A percentile compares a stretch with the other conserved stretches of the same genome.
Evolutionary conservation across 2,888 invertebrate genomes (phyloP).

Genomic region (Ethmia dodecea): DNA sequence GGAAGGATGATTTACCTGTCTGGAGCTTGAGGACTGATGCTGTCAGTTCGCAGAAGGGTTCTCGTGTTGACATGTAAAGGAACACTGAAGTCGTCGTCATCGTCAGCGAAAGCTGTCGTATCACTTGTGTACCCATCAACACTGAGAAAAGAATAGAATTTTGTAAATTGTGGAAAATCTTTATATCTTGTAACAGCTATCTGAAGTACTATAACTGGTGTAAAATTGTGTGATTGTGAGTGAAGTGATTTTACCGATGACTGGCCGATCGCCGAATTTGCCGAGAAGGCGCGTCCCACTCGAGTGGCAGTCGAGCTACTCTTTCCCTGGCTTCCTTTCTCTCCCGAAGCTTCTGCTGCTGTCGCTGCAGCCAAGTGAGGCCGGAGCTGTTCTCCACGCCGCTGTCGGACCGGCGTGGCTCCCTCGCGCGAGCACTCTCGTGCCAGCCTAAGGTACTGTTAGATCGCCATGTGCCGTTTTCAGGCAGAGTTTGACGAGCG

Average conservation of each 20-base stretch:
- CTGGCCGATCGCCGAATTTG: slow-evolving; percentile 71
- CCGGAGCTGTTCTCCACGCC: slow-evolving; percentile 62
- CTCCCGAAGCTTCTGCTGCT: slow-evolving; percentile 88
- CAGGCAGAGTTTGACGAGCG: slow-evolving; percentile 45
- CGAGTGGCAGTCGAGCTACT: slow-evolving; percentile 84
- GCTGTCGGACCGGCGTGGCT: slow-evolving; percentile 61
- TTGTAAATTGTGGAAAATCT: too few species aligned
- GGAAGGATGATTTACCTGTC: slow-evolving; percentile 48
- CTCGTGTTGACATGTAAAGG: slow-evolving; percentile 83
- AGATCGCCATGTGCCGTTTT: slow-evolving; percentile 63
- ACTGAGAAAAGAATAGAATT: slow-evolving; percentile 44
- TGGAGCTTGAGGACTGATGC: slow-evolving; percentile 65
- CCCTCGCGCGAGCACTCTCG: slow-evolving; percentile 47
- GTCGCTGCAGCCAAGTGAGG: slow-evolving; percentile 88
- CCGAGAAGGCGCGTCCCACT: slow-evolving; percentile 72
- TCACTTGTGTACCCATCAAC: slow-evolving; percentile 88
- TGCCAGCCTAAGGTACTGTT: slow-evolving; percentile 63
- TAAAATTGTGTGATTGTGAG: too few species aligned
- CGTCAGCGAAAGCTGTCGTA: slow-evolving; percentile 87
- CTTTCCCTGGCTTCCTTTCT: slow-evolving; percentile 84
- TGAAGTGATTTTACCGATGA: slow-evolving; percentile 58
- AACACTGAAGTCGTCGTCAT: slow-evolving; percentile 83
- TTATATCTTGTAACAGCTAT: too few species aligned
- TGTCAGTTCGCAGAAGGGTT: slow-evolving; percentile 55
- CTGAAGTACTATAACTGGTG: too few species aligned